Conservation (phyloP, 2,888 invertebrate genomes). For the Alsophila aescularia region DNA sequence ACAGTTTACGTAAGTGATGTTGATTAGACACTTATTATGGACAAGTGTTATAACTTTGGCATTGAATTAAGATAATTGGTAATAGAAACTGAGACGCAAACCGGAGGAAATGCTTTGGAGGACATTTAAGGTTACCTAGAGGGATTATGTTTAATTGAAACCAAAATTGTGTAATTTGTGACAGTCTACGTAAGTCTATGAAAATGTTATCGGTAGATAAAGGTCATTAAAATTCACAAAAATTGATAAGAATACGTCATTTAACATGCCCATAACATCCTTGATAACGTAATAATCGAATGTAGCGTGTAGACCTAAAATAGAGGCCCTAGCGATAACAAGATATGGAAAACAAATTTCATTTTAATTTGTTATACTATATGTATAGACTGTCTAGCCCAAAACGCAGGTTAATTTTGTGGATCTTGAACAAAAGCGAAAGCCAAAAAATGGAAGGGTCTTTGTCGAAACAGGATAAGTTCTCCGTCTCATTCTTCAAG, state of each 20-base stretch:
- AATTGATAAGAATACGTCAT: conserved; percentile 22
- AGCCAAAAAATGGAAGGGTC: conserved; percentile 46
- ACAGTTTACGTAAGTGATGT: conserved; percentile 39
- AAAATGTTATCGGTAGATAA: conserved; percentile 28
- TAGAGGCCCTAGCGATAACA: conserved; percentile 20
- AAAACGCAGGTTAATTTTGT: conserved; percentile 29
- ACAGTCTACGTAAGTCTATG: conserved; percentile 9
- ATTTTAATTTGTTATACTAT: not conserved
- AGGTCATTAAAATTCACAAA: conserved; percentile 32
- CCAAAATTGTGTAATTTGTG: not conserved
- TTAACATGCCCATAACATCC: conserved; percentile 15
- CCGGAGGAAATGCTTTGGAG: not conserved
- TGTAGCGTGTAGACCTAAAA: conserved; percentile 4
- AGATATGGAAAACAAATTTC: conserved; percentile 5
- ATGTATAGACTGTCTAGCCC: too few relatives aligned
- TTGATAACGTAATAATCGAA: conserved; percentile 13
- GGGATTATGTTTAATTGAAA: not conserved
- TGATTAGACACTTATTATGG: conserved; percentile 35
- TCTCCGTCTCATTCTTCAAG: conserved; percentile 55
- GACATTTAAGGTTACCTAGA: too few relatives aligned
- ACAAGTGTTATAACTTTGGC: conserved; percentile 7
- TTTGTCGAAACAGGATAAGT: conserved; percentile 65
- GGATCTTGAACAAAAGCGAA: conserved; percentile 57
- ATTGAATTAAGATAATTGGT: not conserved
- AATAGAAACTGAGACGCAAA: not conserved